Conservation (phyloP, 64 coral and sea anemone genomes). For the Actinia tenebrosa region DNA sequence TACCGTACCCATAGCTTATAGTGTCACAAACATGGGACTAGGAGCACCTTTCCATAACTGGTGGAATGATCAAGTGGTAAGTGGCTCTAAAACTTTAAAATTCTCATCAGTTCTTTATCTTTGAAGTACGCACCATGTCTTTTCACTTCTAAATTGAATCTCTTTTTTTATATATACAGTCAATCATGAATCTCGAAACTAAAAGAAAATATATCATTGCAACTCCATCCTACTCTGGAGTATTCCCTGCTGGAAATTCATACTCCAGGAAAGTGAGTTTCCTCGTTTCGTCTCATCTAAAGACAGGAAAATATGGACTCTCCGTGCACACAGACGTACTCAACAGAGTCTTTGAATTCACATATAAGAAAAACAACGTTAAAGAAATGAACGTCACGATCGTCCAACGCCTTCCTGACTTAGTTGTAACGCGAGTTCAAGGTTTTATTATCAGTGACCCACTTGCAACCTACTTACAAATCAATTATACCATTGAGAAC, state of each 20-base stretch:
- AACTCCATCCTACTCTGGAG: slow-evolving; percentile 44
- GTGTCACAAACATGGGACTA: slow-evolving; percentile 52
- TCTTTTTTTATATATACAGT: background rate
- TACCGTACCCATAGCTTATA: slow-evolving; percentile 35
- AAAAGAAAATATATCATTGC: background rate
- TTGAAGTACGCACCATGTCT: background rate
- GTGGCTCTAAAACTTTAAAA: background rate
- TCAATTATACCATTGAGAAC: slow-evolving; percentile 60
- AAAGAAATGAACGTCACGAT: slow-evolving; percentile 42
- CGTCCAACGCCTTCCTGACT: slow-evolving; percentile 48
- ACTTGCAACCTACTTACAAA: slow-evolving; percentile 22
- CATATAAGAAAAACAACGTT: slow-evolving; percentile 50
- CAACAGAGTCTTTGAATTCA: slow-evolving; percentile 60
- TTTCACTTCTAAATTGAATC: background rate
- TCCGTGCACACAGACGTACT: slow-evolving; percentile 55
- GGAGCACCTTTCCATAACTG: slow-evolving; percentile 63
- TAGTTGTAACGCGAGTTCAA: slow-evolving; percentile 38
- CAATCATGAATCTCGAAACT: background rate
- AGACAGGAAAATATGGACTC: slow-evolving; percentile 54
- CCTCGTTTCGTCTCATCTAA: slow-evolving; percentile 28
- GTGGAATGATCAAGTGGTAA: slow-evolving; percentile 78
- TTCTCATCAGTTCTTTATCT: background rate
- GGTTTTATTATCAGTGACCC: slow-evolving; percentile 24
- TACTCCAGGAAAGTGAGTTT: slow-evolving; percentile 37
- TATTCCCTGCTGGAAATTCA: slow-evolving; percentile 29